Percentiles rank a stretch among this genome's conserved stretches.
These are phyloP conservation scores for Synodontis membranacea DNA, from an alignment of 2,113 vertebrate species.

Conservation along the genomic window DNA sequence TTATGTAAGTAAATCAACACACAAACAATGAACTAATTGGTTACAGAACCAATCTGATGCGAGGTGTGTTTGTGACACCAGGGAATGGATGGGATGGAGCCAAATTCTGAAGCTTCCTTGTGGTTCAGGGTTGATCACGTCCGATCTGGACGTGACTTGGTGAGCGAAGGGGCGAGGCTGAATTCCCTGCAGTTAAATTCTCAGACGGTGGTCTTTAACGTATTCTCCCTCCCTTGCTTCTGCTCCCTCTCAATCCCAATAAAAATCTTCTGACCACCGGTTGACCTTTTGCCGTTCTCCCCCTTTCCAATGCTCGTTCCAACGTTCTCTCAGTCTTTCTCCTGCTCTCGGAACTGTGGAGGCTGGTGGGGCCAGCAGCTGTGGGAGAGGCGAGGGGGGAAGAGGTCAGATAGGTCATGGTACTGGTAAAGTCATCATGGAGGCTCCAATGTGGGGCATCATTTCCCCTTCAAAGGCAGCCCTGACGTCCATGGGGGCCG, in stretches of 20 bases:
- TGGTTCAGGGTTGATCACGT: slow-evolving; percentile 16
- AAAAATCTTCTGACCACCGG: slow-evolving; percentile 79
- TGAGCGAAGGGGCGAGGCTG: slow-evolving; percentile 59
- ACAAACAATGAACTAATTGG: not conserved
- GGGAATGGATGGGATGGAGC: not conserved
- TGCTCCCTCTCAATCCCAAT: slow-evolving; percentile 70
- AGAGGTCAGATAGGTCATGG: slow-evolving; percentile 68
- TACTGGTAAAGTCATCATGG: slow-evolving; percentile 79
- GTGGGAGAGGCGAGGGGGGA: slow-evolving; percentile 70
- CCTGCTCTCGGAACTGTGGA: slow-evolving; percentile 45
- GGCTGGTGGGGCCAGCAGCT: slow-evolving; percentile 71
- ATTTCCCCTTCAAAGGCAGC: slow-evolving; percentile 73
- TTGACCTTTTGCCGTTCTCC: slow-evolving; percentile 69
- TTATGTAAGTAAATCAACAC: slow-evolving; percentile 5
- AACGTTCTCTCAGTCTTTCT: slow-evolving; percentile 37
- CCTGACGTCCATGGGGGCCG: slow-evolving; percentile 64
- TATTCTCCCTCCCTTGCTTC: slow-evolving; percentile 64
- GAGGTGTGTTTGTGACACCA: slow-evolving; percentile 1
- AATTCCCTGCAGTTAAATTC: slow-evolving; percentile 75
- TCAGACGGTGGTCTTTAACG: slow-evolving; percentile 76
- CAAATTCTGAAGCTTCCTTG: not conserved
- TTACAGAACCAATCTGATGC: not conserved
- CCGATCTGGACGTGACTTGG: slow-evolving; percentile 53
- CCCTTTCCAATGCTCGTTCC: slow-evolving; percentile 47
- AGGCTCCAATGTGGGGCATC: slow-evolving; percentile 67